phyloP scores from a whole-genome alignment of 1,140 invertebrate genomes.

The Penaeus chinensis region DNA sequence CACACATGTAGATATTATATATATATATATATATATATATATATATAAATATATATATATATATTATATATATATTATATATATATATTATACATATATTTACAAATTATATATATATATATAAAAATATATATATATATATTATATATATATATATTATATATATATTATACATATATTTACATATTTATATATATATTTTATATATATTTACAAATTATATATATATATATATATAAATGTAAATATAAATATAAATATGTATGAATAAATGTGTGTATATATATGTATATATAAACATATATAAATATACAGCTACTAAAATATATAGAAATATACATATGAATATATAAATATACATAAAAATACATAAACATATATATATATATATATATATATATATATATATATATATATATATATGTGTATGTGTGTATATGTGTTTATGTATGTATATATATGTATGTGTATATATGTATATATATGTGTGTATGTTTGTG shows the following conservation, averaged over 20 bases:
- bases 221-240: too few species aligned
- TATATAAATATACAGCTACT: neutral
- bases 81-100: too few species aligned
- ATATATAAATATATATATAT: neutral
- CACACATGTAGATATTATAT: neutral
- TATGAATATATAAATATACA: neutral
- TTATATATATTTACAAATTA: too few species aligned
- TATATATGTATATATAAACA: neutral
- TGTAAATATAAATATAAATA: neutral
- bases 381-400: neutral
- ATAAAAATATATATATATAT: too few species aligned
- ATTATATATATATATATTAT: too few species aligned
- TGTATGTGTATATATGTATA: neutral
- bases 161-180: too few species aligned
- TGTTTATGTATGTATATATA: conserved; percentile 14
- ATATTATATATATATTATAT: too few species aligned
- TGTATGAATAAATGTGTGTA: neutral
- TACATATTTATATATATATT: too few species aligned
- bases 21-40: conserved; percentile 2
- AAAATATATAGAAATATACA: too few species aligned
- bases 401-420: neutral
- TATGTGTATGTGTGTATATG: neutral
- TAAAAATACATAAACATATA: neutral
- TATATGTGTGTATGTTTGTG: neutral
- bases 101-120: too few species aligned